Conservation (phyloP, 2,888 invertebrate species). For the Linnaemya vulpina region DNA sequence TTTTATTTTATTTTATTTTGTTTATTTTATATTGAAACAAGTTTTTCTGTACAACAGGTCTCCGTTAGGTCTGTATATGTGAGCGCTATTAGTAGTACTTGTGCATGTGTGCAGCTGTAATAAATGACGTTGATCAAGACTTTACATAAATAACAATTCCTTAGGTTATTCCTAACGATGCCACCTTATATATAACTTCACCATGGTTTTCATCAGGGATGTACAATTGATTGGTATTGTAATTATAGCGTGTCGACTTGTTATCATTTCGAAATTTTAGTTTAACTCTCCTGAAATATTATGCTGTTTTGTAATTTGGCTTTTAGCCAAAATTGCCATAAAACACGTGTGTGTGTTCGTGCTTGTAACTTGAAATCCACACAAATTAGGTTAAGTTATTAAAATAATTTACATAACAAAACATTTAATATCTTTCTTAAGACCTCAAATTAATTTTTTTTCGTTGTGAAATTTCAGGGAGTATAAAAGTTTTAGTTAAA, state of each 20-base stretch:
- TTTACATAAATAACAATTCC: too few relatives aligned
- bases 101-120: too few relatives aligned
- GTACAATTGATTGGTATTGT: background rate
- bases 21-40: too few relatives aligned
- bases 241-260: background rate
- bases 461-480: background rate
- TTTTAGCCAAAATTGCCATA: conserved; percentile 45
- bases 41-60: too few relatives aligned
- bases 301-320: conserved; percentile 39
- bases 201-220: too few relatives aligned
- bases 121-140: too few relatives aligned
- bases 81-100: too few relatives aligned
- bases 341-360: conserved; percentile 42
- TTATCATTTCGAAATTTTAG: background rate
- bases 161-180: too few relatives aligned
- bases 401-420: background rate
- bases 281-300: background rate
- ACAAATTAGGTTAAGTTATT: conserved; percentile 47
- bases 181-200: too few relatives aligned
- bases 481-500: too few relatives aligned
- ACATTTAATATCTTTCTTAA: conserved; percentile 1
- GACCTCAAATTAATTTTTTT: background rate
- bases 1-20: too few relatives aligned
- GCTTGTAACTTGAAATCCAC: conserved; percentile 27
- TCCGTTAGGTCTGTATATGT: too few relatives aligned